Evolutionary conservation across 1,140 invertebrate species (phyloP).

Genomic region (Brachionus manjavacas): DNA sequence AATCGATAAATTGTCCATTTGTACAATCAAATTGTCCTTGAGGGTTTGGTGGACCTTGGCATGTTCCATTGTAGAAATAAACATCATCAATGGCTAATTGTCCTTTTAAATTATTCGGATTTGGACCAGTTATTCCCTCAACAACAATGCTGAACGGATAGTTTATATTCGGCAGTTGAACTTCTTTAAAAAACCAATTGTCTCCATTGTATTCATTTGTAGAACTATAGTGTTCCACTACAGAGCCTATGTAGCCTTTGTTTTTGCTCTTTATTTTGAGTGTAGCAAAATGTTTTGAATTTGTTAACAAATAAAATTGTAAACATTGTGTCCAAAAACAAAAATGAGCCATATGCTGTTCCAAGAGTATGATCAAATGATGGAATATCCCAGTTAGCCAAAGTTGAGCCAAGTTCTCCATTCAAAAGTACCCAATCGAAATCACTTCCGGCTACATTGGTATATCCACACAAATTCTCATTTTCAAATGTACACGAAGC

Average conservation of each 20-base stretch:
- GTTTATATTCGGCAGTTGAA: background rate
- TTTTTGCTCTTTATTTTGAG: conserved; percentile 2
- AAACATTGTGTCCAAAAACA: conserved; percentile 38
- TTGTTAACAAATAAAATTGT: conserved; percentile 25
- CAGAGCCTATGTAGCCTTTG: background rate
- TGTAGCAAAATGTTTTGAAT: background rate
- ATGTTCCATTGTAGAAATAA: conserved; percentile 45
- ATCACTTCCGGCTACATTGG: background rate
- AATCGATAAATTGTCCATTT: conserved; percentile 43
- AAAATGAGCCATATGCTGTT: background rate
- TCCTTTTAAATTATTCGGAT: conserved; percentile 43
- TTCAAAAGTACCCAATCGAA: conserved; percentile 36
- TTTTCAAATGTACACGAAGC: conserved; percentile 38
- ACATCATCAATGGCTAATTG: conserved; percentile 50
- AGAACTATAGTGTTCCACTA: background rate
- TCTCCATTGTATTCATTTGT: background rate
- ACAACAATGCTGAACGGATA: background rate
- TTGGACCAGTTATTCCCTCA: conserved; percentile 42
- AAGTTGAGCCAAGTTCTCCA: background rate
- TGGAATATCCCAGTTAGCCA: conserved; percentile 44
- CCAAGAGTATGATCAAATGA: conserved; percentile 44
- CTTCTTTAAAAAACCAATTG: background rate
- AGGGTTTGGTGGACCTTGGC: conserved; percentile 27
- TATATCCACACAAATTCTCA: background rate
- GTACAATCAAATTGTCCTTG: conserved; percentile 45